A percentile compares a stretch with the other conserved stretches of the same genome.
phyloP scores from a whole-genome alignment of 2,888 invertebrate genomes.

The Aphidius colemani region DNA sequence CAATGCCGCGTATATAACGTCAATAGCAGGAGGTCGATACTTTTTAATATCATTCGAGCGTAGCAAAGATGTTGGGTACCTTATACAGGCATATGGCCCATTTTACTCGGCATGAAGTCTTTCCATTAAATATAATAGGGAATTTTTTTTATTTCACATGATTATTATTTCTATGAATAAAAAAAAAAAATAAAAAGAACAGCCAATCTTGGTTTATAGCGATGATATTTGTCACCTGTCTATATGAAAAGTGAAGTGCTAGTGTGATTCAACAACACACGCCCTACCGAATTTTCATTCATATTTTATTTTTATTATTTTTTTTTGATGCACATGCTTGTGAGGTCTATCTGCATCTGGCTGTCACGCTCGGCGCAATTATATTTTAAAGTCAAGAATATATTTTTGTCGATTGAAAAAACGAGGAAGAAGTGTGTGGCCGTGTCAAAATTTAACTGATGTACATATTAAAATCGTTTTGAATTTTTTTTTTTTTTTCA shows the following conservation, averaged over 20 bases:
- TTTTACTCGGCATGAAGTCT: slow-evolving; percentile 28
- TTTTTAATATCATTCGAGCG: slow-evolving; percentile 30
- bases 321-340: slow-evolving; percentile 22
- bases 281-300: background rate
- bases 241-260: slow-evolving; percentile 3
- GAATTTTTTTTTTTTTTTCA: too few relatives aligned
- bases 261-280: slow-evolving; percentile 29
- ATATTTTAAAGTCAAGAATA: background rate
- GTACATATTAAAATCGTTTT: too few relatives aligned
- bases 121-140: slow-evolving; percentile 9
- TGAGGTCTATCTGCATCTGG: slow-evolving; percentile 37
- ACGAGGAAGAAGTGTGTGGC: slow-evolving; percentile 9
- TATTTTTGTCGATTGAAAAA: too few relatives aligned
- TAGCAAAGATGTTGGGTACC: slow-evolving; percentile 23
- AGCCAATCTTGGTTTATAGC: slow-evolving; percentile 12
- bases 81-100: slow-evolving; percentile 16
- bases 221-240: slow-evolving; percentile 41
- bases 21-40: slow-evolving; percentile 16
- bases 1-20: background rate
- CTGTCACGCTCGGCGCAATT: slow-evolving; percentile 25
- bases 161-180: background rate
- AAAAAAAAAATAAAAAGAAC: slow-evolving; percentile 2
- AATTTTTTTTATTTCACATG: background rate
- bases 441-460: too few relatives aligned
- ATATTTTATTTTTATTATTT: background rate